A percentile compares a stretch with the other conserved stretches of the same genome.
These are phyloP conservation scores for Mamestra configurata DNA, from an alignment of 1,140 invertebrate genomes.

Conservation along the genomic window DNA sequence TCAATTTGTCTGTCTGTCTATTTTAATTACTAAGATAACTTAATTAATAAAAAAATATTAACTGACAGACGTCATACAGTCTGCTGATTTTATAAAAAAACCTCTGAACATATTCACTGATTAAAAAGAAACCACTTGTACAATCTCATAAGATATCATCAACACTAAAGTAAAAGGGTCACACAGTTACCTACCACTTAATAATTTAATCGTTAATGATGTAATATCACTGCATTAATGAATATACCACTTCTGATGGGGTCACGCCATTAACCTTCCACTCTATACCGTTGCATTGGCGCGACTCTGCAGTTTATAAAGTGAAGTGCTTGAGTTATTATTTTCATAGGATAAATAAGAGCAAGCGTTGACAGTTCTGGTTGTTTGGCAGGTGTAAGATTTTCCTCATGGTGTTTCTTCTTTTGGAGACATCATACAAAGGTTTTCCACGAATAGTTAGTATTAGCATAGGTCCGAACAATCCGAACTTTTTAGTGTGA, in stretches of 20 bases:
- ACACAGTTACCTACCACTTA: too few species aligned
- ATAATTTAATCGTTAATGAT: too few species aligned
- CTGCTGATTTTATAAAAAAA: too few species aligned
- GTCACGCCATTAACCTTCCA: conserved; percentile 58
- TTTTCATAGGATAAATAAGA: neutral
- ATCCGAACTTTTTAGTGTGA: too few species aligned
- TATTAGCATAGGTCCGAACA: too few species aligned
- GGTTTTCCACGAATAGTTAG: too few species aligned
- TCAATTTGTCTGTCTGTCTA: neutral
- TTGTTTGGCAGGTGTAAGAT: conserved; percentile 3
- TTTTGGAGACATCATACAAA: too few species aligned
- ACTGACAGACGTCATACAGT: neutral
- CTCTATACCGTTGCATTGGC: neutral
- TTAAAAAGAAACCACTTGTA: too few species aligned
- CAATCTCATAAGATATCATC: too few species aligned
- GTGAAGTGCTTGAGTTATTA: conserved; percentile 12
- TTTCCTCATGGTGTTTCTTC: too few species aligned
- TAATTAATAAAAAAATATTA: too few species aligned
- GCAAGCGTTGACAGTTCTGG: neutral
- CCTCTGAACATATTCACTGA: neutral
- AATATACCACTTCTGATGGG: conserved; percentile 30
- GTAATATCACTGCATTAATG: conserved; percentile 26
- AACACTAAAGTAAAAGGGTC: too few species aligned
- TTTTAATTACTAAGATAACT: neutral
- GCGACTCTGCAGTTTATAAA: neutral